phyloP scores from a whole-genome alignment of 2,113 vertebrate species.

The Cnemophilus loriae region DNA sequence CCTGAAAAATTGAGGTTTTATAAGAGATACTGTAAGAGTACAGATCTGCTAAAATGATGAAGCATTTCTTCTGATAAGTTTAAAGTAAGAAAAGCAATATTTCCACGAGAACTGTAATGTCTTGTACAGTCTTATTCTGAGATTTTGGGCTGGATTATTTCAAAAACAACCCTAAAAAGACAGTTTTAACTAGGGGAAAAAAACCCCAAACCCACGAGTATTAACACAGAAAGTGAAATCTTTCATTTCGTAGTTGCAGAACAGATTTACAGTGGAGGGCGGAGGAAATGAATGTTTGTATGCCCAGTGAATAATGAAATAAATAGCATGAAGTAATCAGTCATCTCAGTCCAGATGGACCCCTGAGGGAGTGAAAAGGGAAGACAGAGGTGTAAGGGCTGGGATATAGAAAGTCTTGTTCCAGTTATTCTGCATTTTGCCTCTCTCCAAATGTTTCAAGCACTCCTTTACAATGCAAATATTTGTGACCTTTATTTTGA shows the following conservation, averaged over 20 bases:
- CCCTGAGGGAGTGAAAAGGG: not conserved
- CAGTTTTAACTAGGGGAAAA: not conserved
- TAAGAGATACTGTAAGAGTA: not conserved
- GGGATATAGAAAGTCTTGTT: not conserved
- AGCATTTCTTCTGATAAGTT: not conserved
- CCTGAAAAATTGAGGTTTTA: not conserved
- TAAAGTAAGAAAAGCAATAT: not conserved
- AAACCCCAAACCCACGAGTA: fast-evolving
- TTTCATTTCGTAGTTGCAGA: not conserved
- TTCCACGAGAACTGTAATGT: not conserved
- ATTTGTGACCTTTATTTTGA: not conserved
- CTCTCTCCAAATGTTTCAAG: not conserved
- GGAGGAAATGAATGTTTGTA: not conserved
- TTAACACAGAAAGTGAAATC: not conserved
- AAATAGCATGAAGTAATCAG: not conserved
- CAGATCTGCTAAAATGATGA: not conserved
- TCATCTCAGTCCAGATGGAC: not conserved
- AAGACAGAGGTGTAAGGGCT: not conserved
- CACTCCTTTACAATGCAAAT: not conserved
- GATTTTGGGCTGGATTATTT: not conserved
- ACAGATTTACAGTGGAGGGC: fast-evolving
- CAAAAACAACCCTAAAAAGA: not conserved
- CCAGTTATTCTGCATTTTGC: not conserved
- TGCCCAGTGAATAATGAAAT: not conserved
- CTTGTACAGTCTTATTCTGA: not conserved